Base-by-base conservation (phyloP, 2,113 vertebrate genomes). In the Erythrolamprus reginae region DNA sequence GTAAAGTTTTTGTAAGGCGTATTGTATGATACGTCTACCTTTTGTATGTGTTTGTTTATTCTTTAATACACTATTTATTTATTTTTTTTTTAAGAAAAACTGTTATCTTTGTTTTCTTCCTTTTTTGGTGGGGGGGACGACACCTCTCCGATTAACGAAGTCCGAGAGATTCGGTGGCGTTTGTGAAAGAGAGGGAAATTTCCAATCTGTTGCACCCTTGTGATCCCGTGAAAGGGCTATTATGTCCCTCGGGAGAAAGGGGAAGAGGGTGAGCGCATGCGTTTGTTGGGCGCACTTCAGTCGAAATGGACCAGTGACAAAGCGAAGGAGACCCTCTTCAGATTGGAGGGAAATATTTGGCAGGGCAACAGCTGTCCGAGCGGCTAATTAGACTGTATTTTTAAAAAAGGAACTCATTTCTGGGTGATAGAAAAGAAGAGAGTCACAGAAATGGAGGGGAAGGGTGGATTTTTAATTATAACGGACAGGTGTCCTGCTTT, bases 401-500 rank as follows among this genome's bases (percentile, higher is more conserved):
- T 52, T 52, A 24, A 90, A 96, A 91, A 90, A 96, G 96, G 98
- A 98, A 98, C 96, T 95, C 93, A 82, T 83, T 92, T 94, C 96
- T 94, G 97, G 97, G 86, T 88, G 97, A 98, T 96, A 96, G 96
- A 97, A 97, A 98, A 97, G 97, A 97, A 97, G 96, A 97, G 96
- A 97, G 98, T 97, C 97, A 98, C 98, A 98, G 98, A 33, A 70
- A 33, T 70, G 33, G 61, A 91, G 96, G 96, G 96, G 96, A 94
- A 42, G 52, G 97, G 97, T 96, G 96, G 98, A 15, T 98, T 97
- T 97, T 98, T 98, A 98, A 99, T 98, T 98, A 98, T 96, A 96
- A 97, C 96, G 98, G 96, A 98, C 98, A 99, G 98, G 98, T 99
- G 98, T 97, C 97, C 61, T 97, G 91, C 93, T 92, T n/a, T n/a